Evolutionary conservation across 35 echinoderm and acorn worm species (phyloP), one percentile per base, ranked within the genome.

Genomic region (Ophioderma brevispina): DNA sequence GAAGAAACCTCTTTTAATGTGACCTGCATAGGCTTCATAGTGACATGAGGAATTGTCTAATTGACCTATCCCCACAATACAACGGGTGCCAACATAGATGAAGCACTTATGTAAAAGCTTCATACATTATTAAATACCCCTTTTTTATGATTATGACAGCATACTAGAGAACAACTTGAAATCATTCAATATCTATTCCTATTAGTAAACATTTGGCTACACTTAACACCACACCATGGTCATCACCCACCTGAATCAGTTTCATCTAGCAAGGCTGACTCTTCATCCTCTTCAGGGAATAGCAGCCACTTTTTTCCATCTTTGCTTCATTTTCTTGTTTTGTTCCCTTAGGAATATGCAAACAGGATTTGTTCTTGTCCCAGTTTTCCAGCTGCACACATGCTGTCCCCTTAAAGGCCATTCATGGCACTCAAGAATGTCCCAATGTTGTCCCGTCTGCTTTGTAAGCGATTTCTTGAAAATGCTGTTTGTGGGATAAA

Each of bases 301-400:
- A 1, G 37, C 39, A 40, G 88, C 80, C 33, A 81, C 33, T 35
- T 28, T 75, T 64, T 86, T 84, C 18, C 80, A 46, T 64, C 76
- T 88, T 55, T 30, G 6, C 28, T 92, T 98, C 86, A 98, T 92
- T 78, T 98, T 98, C 37, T 92, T 76, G 36, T 98, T 92, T 70
- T 98, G 96, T 80, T 89, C 92, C n/a, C 96, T 76, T 38, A 94
- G 55, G 39, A n/a, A n/a, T n/a, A 98, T 90, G 0, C n/a, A n/a
- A 92, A 92, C 11, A 98, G 80, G 2, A 98, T 82, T 0, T 92
- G 81, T 14, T 98, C 96, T 77, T 92, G 43, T 98, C 92, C 96
- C 96, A 98, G 78, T 98, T 88, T n/a, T 4, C 96, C 96, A 0
- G 96, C 92, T 0, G 96, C 94, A 81, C 43, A 98, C 96, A 98